These are phyloP conservation scores for Geotrupes spiniger DNA, from an alignment of 2,888 invertebrate species.

Conservation along the genomic window DNA sequence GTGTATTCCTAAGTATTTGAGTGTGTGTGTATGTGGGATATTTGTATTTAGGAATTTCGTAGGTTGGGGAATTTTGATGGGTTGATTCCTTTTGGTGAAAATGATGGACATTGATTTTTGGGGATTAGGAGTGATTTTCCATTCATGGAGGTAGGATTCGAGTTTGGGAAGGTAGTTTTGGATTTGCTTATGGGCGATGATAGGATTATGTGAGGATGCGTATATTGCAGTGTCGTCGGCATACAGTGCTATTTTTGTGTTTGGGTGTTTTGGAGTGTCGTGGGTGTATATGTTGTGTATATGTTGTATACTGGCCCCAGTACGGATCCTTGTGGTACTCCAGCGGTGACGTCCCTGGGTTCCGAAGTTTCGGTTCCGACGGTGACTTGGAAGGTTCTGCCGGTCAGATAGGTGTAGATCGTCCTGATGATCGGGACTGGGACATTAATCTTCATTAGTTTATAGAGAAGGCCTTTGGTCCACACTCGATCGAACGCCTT, in stretches of 20 bases:
- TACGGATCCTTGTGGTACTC: no score
- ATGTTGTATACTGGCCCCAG: constrained; percentile 30
- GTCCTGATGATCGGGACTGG: constrained; percentile 28
- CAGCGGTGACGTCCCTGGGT: not conserved
- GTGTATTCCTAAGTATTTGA: not conserved
- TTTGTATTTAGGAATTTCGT: not conserved
- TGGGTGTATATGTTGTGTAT: constrained; percentile 14
- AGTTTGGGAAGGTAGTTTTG: not conserved
- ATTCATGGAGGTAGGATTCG: no score
- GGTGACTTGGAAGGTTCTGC: constrained; percentile 28
- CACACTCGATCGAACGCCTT: constrained; percentile 37
- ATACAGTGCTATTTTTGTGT: no score
- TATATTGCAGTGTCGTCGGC: not conserved
- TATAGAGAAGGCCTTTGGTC: constrained; percentile 35
- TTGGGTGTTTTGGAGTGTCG: not conserved
- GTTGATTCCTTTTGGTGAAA: not conserved
- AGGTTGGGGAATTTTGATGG: not conserved
- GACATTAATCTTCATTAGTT: constrained; percentile 31
- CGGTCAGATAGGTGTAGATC: constrained; percentile 29
- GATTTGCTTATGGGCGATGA: not conserved
- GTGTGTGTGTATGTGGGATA: no score
- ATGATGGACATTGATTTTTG: no score
- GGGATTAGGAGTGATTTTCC: no score
- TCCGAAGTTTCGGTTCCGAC: constrained; percentile 18
- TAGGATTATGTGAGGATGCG: no score